Evolutionary conservation across 1,140 invertebrate species (phyloP).

Genomic region (Akabosia matsudoensis): DNA sequence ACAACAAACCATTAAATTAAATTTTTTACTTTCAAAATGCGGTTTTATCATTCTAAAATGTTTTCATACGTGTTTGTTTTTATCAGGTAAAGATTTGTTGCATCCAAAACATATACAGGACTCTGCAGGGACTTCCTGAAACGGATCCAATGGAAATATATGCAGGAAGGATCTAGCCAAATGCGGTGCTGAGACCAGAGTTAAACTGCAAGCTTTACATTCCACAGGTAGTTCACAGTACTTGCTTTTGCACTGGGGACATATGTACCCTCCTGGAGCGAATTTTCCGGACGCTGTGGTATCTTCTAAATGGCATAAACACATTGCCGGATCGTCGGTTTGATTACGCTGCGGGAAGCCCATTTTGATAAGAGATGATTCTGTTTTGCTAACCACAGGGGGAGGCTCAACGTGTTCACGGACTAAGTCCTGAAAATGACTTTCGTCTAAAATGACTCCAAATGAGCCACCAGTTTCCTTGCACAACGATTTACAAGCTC

Average conservation of each 20-base stretch:
- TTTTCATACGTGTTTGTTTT: constrained; percentile 66
- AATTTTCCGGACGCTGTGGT: constrained; percentile 56
- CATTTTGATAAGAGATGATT: constrained; percentile 85
- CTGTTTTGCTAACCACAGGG: constrained; percentile 63
- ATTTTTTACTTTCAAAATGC: background rate
- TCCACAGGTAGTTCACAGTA: constrained; percentile 97
- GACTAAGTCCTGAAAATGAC: constrained; percentile 76
- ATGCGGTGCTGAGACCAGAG: constrained; percentile 95
- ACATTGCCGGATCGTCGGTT: constrained; percentile 49
- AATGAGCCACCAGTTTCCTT: constrained; percentile 80
- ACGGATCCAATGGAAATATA: constrained; percentile 85
- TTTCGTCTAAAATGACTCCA: constrained; percentile 84
- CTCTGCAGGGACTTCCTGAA: constrained; percentile 63
- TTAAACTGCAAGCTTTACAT: constrained; percentile 90
- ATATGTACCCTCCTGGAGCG: constrained; percentile 80
- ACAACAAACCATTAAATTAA: background rate
- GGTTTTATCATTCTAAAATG: background rate
- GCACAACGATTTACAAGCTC: constrained; percentile 79
- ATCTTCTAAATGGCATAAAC: constrained; percentile 74
- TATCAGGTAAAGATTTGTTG: constrained; percentile 63
- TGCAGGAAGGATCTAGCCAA: constrained; percentile 95
- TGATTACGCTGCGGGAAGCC: constrained; percentile 75
- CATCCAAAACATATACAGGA: constrained; percentile 65
- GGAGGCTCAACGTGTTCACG: constrained; percentile 79
- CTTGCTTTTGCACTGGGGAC: constrained; percentile 93